Evolutionary conservation across 2,113 vertebrate species (phyloP), one percentile per base, ranked within the genome.

Genomic region (Ophthalmolycus amberensis): DNA sequence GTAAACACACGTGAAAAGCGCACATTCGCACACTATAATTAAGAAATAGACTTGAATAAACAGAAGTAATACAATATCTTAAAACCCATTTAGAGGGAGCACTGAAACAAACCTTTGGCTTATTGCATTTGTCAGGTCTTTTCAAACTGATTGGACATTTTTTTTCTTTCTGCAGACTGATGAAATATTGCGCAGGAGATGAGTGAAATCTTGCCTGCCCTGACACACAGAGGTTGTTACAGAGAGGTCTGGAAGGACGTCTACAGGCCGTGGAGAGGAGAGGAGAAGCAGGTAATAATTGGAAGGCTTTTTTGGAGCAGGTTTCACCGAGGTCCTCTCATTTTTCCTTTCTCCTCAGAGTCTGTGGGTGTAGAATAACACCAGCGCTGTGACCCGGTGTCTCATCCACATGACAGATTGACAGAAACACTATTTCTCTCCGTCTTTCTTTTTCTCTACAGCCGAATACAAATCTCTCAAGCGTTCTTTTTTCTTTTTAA

Each of bases 41-140:
- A 93, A 92, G 89, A 92, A 92, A 50, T 91, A 88, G 88, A 81
- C 92, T 91, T 91, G 87, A 62, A 87, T 93, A 94, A 95, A 94
- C 92, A 93, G 67, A 89, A 32, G 94, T 86, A 94, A 95, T 85
- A 84, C 69, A 84, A 95, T 94, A 94, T 87, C 89, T 90, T 93
- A 83, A 91, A 94, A 92, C 88, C 91, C 92, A 85, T 93, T 94
- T 91, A 56, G 90, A 81, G 71, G 84, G 62, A 75, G 88, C 69
- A 9, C 62, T 91, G 87, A 92, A 91, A 91, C 88, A 90, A 92
- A 92, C 82, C 66, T 84, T 74, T 62, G 63, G 42, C 85, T 93
- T 88, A 93, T 92, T 94, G 74, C 88, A 72, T 94, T 91, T 93
- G 90, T 92, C 93, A 90, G 89, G 58, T 85, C 56, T 27, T 48